Conservation (phyloP, 1,140 invertebrate species). For the Aphaenogaster floridana region DNA sequence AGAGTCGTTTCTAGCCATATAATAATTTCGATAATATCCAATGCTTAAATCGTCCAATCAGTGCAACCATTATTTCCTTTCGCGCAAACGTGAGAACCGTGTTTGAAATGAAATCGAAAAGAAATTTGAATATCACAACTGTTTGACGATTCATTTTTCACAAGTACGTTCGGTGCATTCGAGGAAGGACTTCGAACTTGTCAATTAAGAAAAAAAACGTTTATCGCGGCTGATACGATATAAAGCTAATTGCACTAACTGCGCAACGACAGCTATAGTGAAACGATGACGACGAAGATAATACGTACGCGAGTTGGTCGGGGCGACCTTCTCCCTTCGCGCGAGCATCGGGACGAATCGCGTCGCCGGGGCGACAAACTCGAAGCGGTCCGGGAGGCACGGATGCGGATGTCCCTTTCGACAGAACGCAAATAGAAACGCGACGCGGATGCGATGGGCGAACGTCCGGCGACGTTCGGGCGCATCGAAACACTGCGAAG, state of each 20-base stretch:
- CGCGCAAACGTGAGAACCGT: background rate
- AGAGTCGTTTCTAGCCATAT: background rate
- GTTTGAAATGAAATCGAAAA: background rate
- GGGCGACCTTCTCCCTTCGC: slow-evolving; percentile 3
- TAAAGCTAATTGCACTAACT: background rate
- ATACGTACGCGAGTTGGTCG: slow-evolving; percentile 35
- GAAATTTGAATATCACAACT: background rate
- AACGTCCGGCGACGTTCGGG: slow-evolving; percentile 9
- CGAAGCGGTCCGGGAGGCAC: background rate
- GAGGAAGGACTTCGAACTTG: background rate
- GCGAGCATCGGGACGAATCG: slow-evolving; percentile 21
- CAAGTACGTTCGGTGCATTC: background rate
- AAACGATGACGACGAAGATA: slow-evolving; percentile 5
- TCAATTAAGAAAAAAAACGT: background rate
- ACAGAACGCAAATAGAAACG: background rate
- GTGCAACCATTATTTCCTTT: background rate
- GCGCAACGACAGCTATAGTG: background rate
- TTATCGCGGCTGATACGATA: background rate
- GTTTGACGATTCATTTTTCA: background rate
- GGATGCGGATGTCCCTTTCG: background rate
- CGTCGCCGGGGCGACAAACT: background rate
- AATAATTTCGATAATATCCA: background rate
- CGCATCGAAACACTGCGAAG: slow-evolving; percentile 36
- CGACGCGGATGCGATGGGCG: background rate
- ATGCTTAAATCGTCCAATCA: background rate